These are phyloP conservation scores for Lepilemur septentrionalis DNA, from an alignment of 2,797 vertebrate genomes.

Conservation along the genomic window DNA sequence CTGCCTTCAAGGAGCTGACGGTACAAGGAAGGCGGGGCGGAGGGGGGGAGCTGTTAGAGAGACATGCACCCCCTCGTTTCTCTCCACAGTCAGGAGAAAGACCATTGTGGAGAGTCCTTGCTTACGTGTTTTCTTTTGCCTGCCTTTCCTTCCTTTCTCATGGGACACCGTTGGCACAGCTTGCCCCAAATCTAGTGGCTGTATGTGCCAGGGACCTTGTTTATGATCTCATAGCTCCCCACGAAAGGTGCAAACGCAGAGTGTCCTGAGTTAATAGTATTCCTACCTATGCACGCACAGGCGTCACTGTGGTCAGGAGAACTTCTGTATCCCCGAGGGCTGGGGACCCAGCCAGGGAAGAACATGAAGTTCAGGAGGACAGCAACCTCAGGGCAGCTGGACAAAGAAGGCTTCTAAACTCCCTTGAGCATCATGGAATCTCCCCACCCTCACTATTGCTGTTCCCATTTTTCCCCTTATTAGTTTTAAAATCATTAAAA, in stretches of 20 bases:
- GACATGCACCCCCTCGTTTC: neutral
- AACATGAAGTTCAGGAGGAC: neutral
- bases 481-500: conserved; percentile 35
- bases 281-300: too few species aligned
- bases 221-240: neutral
- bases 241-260: neutral
- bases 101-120: neutral
- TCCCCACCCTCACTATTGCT: neutral
- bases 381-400: neutral
- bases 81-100: neutral
- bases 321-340: neutral
- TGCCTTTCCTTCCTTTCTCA: neutral
- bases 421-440: neutral
- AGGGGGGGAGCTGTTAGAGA: neutral
- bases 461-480: neutral
- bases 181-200: neutral
- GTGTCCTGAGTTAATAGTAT: accelerated
- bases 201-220: too few species aligned
- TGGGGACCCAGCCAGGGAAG: neutral
- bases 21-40: neutral
- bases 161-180: neutral
- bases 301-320: neutral
- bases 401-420: neutral
- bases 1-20: neutral
- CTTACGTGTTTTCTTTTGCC: neutral